Evolutionary conservation across 2,797 vertebrate genomes (phyloP).

Genomic region (Syngnathus acus): DNA sequence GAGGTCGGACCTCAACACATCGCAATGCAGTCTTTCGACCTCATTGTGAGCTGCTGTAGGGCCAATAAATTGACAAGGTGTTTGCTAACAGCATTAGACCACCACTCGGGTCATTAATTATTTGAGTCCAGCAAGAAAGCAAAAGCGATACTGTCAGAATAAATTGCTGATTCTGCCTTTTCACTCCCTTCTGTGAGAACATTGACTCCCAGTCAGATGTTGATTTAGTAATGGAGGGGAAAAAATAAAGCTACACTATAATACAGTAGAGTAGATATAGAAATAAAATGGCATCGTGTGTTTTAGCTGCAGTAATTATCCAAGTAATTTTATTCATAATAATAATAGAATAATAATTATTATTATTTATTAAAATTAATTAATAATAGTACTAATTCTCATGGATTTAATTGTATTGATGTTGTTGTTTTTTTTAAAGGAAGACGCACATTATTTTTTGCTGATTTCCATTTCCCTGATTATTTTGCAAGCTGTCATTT

Average conservation of each 20-base stretch:
- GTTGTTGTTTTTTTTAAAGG: neutral
- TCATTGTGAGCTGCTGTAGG: conserved; percentile 25
- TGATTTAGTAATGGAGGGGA: conserved; percentile 17
- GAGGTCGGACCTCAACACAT: conserved; percentile 14
- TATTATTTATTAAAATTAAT: too few species aligned
- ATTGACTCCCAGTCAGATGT: conserved; percentile 7
- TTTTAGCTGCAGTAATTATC: neutral
- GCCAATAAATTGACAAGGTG: conserved; percentile 49
- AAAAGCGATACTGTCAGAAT: conserved; percentile 31
- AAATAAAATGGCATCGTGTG: neutral
- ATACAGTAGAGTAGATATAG: neutral
- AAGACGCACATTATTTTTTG: too few species aligned
- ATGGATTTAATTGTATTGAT: neutral
- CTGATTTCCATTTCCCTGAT: neutral
- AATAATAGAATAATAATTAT: too few species aligned
- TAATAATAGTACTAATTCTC: too few species aligned
- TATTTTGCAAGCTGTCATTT: neutral
- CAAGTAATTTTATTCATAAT: neutral
- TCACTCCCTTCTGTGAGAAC: conserved; percentile 13
- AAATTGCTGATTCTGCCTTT: conserved; percentile 28
- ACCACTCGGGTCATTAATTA: conserved; percentile 30
- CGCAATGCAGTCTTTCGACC: conserved; percentile 20
- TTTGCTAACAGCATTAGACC: conserved; percentile 23
- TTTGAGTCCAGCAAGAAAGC: conserved; percentile 26
- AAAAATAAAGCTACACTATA: neutral